Base-by-base conservation (phyloP, 2,797 vertebrate genomes). In the Epinephelus coioides region DNA sequence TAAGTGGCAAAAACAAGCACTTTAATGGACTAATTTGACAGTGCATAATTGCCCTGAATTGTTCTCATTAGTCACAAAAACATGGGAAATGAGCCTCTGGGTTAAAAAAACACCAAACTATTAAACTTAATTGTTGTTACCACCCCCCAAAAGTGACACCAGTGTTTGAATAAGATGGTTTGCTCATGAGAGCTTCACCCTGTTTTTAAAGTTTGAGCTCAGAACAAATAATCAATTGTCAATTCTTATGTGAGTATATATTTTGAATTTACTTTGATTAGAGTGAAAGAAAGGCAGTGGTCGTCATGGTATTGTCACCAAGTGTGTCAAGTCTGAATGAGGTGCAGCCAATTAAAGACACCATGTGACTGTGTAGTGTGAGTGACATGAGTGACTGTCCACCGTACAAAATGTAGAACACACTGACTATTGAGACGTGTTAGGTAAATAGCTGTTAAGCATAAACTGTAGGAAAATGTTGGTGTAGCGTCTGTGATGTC, bases 151-250 rank as follows among this genome's bases (percentile, higher is more conserved):
- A 21, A 25, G 3, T 30, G 17, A 65, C 21, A 23, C 2, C 12
- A 30, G 8, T 40, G 44, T 53, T 14, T 6, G 19, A 47, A 53
- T 56, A 64, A 43, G 30, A 56, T 21, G 4, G 1, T 79, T 62
- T 57, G 9, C 12, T 51, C 9, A n/a, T 14, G 14, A 56, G 9
- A 74, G 15, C 17, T 5, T 12, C 12, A 18, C 38, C 40, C 27
- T 51, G 44, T n/a, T 53, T 78, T 70, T 34, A 76, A 64, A 78
- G 61, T 73, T 49, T 55, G 12, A 79, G 44, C 60, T 67, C 7
- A 38, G 11, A 57, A 70, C 11, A 40, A 49, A 62, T 38, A 44
- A 76, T 76, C 59, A 54, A 70, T 30, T n/a, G 30, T 17, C 27
- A 15, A 6, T 61, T 77, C 51, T 59, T 40, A 54, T 15, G 54